These are phyloP conservation scores for Bilobella aurantiaca DNA, from an alignment of 1,140 invertebrate genomes.

Conservation along the genomic window DNA sequence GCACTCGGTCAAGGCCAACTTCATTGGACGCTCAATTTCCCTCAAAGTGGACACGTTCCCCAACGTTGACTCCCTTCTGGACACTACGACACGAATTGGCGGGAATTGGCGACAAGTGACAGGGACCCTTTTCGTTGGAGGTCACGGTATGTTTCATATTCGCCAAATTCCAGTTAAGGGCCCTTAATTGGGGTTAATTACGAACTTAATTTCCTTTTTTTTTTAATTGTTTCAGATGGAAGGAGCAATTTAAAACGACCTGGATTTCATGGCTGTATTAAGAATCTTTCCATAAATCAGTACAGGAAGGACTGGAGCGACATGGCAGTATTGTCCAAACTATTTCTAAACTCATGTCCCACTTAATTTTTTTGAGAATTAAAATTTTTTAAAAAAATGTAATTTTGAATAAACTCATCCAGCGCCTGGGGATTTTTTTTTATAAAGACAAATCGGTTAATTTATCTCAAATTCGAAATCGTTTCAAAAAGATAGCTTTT, in stretches of 20 bases:
- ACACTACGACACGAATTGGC: constrained; percentile 4
- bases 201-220: constrained; percentile 10
- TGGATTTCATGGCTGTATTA: constrained; percentile 80
- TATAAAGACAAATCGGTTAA: too few relatives aligned
- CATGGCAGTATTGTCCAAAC: constrained; percentile 47
- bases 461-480: too few relatives aligned
- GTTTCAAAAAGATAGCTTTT: too few relatives aligned
- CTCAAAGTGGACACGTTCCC: constrained; percentile 16
- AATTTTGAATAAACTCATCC: too few relatives aligned
- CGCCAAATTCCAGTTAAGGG: too few relatives aligned
- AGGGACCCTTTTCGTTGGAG: constrained; percentile 69
- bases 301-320: constrained; percentile 65
- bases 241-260: constrained; percentile 53
- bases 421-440: too few relatives aligned
- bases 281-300: constrained; percentile 63
- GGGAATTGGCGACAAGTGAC: background rate
- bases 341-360: background rate
- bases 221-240: constrained; percentile 51
- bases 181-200: too few relatives aligned
- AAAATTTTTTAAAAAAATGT: too few relatives aligned
- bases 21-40: constrained; percentile 46
- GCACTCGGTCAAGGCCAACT: constrained; percentile 67
- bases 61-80: constrained; percentile 18
- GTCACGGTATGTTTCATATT: background rate
- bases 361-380: too few relatives aligned